Conservation (phyloP, 2,888 invertebrate species). For the Agrotis puta region DNA sequence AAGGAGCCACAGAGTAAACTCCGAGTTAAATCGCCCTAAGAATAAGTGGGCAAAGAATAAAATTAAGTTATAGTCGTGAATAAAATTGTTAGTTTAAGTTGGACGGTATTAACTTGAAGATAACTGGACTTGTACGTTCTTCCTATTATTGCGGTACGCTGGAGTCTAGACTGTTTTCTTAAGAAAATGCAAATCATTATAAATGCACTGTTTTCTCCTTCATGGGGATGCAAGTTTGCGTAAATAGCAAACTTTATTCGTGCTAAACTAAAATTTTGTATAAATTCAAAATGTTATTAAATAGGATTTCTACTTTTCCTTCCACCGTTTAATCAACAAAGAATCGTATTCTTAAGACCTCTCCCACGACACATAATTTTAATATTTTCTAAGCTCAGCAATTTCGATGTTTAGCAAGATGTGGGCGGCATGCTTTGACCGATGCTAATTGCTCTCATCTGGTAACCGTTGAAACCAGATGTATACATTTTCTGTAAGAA, state of each 20-base stretch:
- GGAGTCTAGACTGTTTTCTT: conserved; percentile 24
- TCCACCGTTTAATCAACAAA: no score
- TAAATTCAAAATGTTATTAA: background rate
- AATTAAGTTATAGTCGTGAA: conserved; percentile 49
- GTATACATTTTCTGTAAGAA: no score
- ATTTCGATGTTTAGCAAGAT: no score
- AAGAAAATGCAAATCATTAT: background rate
- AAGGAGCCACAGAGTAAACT: conserved; percentile 63
- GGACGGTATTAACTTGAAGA: conserved; percentile 45
- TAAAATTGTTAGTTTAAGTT: conserved; percentile 54
- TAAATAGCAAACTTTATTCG: background rate
- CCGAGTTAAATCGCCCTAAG: conserved; percentile 63
- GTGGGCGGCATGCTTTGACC: no score
- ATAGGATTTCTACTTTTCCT: background rate
- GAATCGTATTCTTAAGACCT: no score
- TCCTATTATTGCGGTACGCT: conserved; percentile 35
- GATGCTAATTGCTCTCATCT: no score
- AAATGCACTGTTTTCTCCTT: conserved; percentile 20
- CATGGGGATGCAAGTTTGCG: conserved; percentile 30
- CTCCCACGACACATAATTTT: no score
- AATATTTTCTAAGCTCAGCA: no score
- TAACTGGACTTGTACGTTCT: conserved; percentile 34
- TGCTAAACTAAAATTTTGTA: conserved; percentile 8
- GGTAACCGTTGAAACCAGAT: no score
- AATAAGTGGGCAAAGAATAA: conserved; percentile 64